Base-by-base conservation (phyloP, 2,888 invertebrate genomes). In the Eilema sororculum region DNA sequence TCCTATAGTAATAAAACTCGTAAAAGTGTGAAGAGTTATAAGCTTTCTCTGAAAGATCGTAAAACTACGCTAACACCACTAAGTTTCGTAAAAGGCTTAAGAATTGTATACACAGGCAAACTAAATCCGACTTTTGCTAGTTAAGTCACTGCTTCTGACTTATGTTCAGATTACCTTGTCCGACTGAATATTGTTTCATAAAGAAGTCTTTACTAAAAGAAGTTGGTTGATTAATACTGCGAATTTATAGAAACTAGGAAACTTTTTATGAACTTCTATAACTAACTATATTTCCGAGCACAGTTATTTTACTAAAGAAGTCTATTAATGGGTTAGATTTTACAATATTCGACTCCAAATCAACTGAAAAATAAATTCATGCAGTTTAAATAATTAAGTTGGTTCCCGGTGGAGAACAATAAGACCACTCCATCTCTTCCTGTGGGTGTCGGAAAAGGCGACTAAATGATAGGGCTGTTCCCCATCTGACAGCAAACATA, bases 11-110 rank as follows among this genome's bases (percentile, higher is more conserved):
- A 6, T 16, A 4, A 65, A 57, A 41, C 25, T 61, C 22, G 63
- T 67, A 65, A 56, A 74, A 63, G 28, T 65, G 33, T 5, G 12
- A 57, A 64, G 37, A 67, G 70, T 75, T 71, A 71, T 71, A 73
- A 72, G 69, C 66, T 77, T 77, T 71, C 67, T 52, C 65, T 69
- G 8, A 22, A 33, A 78, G 59, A 25, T 65, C 46, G 22, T 74
- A 72, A 60, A 74, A 68, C 25, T 64, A 52, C 30, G 28, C 60
- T 60, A 57, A 69, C 70, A 63, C 60, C 33, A 52, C 57, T 28
- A 67, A 75, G 67, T 78, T 77, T 37, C 13, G 28, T 71, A 68
- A 81, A 72, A 70, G 76, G 69, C 69, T 80, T 80, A 76, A 60
- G 62, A 74, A 72, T 76, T 68, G 68, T 57, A 25, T 72, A 68